Conservation (phyloP, 2,888 invertebrate genomes). For the Scaptomyza polygonia region DNA sequence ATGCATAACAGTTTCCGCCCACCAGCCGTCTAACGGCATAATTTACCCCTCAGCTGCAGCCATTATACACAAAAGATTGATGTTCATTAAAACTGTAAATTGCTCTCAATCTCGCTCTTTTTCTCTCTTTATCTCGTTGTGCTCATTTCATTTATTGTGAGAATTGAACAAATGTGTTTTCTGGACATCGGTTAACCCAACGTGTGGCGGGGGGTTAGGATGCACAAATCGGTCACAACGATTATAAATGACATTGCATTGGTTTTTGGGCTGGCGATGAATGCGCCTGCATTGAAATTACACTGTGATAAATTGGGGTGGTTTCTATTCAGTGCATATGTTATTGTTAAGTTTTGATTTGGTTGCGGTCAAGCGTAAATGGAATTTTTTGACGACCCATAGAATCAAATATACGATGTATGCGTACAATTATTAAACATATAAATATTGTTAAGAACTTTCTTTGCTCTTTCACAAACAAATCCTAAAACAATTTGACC, state of each 20-base stretch:
- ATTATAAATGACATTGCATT: slow-evolving; percentile 80
- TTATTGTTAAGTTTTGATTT: neutral
- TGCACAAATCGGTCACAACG: slow-evolving; percentile 56
- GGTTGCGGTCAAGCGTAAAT: slow-evolving; percentile 12
- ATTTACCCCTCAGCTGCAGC: slow-evolving; percentile 36
- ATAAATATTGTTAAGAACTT: slow-evolving; percentile 7
- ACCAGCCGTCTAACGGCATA: slow-evolving; percentile 45
- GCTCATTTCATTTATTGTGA: slow-evolving; percentile 29
- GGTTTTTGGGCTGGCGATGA: slow-evolving; percentile 44
- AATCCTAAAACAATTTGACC: slow-evolving; percentile 52
- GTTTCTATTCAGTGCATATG: slow-evolving; percentile 52
- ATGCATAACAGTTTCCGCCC: slow-evolving; percentile 53
- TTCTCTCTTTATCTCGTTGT: slow-evolving; percentile 6
- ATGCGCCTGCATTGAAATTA: slow-evolving; percentile 65
- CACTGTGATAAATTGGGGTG: slow-evolving; percentile 32
- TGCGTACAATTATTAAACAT: too few species aligned
- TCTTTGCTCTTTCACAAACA: slow-evolving; percentile 17
- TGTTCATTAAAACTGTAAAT: slow-evolving; percentile 63
- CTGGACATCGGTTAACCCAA: slow-evolving; percentile 40
- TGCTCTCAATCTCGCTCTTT: slow-evolving; percentile 47
- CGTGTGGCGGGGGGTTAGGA: slow-evolving; percentile 5
- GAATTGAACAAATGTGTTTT: slow-evolving; percentile 33
- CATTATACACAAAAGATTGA: slow-evolving; percentile 17
- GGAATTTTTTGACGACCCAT: slow-evolving; percentile 4
- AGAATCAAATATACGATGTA: neutral